Evolutionary conservation across 2,888 invertebrate species (phyloP).

Genomic region (Cepaea hortensis): DNA sequence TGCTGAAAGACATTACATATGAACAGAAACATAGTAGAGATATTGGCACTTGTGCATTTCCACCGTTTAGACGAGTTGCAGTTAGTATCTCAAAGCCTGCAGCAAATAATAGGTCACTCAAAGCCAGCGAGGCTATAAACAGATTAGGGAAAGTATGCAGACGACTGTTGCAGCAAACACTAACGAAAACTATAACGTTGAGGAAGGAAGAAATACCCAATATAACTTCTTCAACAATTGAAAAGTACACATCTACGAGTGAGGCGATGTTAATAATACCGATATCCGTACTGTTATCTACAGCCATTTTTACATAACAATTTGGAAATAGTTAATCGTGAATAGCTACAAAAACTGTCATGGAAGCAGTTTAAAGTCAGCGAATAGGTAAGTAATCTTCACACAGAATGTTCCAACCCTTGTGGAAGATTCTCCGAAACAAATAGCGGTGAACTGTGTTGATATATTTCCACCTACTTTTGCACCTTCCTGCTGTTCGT

Average conservation of each 20-base stretch:
- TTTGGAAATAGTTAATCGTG: no score
- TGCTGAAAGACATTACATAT: background rate
- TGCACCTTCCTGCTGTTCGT: no score
- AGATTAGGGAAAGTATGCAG: background rate
- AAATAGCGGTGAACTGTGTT: no score
- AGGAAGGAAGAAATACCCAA: background rate
- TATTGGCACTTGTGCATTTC: background rate
- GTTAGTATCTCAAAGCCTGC: background rate
- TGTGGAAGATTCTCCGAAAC: no score
- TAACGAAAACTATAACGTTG: background rate
- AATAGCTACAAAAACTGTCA: no score
- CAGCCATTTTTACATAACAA: background rate
- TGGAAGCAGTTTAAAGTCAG: no score
- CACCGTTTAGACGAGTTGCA: background rate
- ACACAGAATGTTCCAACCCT: no score
- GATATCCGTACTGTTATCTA: constrained; percentile 16
- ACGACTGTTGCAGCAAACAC: background rate
- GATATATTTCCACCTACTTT: no score
- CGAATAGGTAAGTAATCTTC: no score
- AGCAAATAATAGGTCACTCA: background rate
- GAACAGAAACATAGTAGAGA: background rate
- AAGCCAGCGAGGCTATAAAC: constrained; percentile 15
- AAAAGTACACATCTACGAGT: no score
- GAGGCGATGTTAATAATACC: no score
- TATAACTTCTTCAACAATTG: background rate